Conservation (phyloP, 2,888 invertebrate genomes). For the Azorinus chamasolen region DNA sequence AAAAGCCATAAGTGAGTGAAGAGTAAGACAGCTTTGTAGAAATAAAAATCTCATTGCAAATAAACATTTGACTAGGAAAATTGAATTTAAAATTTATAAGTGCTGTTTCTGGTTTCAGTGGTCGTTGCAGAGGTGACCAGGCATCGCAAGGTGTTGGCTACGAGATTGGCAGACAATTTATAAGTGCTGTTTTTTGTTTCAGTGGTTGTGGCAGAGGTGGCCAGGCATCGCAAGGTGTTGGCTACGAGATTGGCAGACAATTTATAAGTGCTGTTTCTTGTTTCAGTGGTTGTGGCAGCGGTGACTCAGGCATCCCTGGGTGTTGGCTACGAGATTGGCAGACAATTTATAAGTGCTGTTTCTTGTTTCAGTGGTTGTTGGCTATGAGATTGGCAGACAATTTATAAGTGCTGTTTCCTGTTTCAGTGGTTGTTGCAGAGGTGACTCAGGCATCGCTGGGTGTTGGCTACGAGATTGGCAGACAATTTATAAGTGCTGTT, state of each 20-base stretch:
- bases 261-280: no score
- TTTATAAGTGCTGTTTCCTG: no score
- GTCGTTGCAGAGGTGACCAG: constrained; percentile 86
- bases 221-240: constrained; percentile 86
- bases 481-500: no score
- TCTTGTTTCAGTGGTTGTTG: constrained; percentile 81
- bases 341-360: no score
- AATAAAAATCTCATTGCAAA: no score
- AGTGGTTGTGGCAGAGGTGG: constrained; percentile 86
- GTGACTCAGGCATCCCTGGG: constrained; percentile 86
- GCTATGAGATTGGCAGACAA: constrained; percentile 85
- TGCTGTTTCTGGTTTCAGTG: constrained; percentile 67
- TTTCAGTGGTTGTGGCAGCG: constrained; percentile 84
- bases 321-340: constrained; percentile 86
- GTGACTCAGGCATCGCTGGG: constrained; percentile 86
- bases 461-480: constrained; percentile 86
- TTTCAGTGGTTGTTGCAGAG: constrained; percentile 84
- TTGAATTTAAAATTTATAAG: no score
- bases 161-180: constrained; percentile 85
- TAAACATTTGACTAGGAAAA: no score
- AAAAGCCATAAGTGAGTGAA: no score
- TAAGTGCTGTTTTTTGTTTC: constrained; percentile 35
- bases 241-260: constrained; percentile 85
- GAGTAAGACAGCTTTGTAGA: no score
- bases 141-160: constrained; percentile 86